Percentiles rank a stretch among this genome's conserved stretches.
These are phyloP conservation scores for Crenuchus spilurus DNA, from an alignment of 2,797 vertebrate species.

Conservation along the genomic window DNA sequence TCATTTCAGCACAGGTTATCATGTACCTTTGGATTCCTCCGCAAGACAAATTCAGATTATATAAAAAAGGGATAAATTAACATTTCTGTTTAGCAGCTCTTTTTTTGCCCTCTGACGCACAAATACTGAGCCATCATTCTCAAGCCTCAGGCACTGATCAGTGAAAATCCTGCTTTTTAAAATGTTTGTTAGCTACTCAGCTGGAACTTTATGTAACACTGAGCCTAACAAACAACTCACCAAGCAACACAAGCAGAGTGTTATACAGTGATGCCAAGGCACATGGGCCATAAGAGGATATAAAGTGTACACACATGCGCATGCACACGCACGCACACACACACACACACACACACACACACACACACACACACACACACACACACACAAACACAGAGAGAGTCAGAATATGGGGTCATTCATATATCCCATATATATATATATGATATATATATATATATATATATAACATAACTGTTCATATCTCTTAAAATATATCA, in stretches of 20 bases:
- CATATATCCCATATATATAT: no score
- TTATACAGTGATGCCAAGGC: constrained; percentile 41
- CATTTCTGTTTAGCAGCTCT: constrained; percentile 38
- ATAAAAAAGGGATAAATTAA: constrained; percentile 14
- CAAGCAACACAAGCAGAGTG: constrained; percentile 7
- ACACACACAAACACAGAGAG: no score
- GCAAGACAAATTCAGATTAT: neutral
- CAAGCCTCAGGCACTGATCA: constrained; percentile 16
- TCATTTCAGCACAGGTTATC: no score
- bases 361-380: no score
- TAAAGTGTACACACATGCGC: no score
- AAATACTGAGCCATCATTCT: constrained; percentile 28
- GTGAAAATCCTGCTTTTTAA: constrained; percentile 33
- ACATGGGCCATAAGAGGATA: constrained; percentile 54
- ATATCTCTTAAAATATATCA: no score
- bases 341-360: constrained; percentile 19
- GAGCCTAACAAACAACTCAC: constrained; percentile 23
- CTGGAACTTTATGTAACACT: constrained; percentile 50
- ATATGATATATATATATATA: no score
- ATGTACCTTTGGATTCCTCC: neutral
- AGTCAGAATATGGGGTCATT: no score
- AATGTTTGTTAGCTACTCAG: constrained; percentile 1
- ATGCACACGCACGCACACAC: constrained; percentile 31
- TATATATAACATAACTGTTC: no score
- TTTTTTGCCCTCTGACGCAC: constrained; percentile 43